Evolutionary conservation across 2,113 vertebrate species (phyloP), one percentile per base, ranked within the genome.

Genomic region (Baryphthengus martii): DNA sequence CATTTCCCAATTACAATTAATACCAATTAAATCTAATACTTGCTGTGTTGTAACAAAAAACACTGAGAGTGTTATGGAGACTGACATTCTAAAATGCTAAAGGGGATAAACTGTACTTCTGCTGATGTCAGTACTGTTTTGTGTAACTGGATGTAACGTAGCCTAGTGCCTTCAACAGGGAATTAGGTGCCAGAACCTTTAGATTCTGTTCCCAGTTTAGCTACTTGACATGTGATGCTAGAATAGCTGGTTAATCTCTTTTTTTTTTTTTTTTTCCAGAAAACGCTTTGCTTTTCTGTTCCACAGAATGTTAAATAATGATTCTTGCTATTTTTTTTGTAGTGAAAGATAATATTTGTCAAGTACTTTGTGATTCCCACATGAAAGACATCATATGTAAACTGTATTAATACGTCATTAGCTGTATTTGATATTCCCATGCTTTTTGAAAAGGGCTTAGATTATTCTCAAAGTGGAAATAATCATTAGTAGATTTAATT

Each of bases 61-160:
- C 71, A 85, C 40, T 53, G 66, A 47, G 58, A 67, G 42, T 95
- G 89, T 94, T 95, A 84, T 93, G 85, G 89, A 95, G 89, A 94
- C 88, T 96, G 94, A 91, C 72, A 63, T 90, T 95, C 74, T 96
- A 21, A 97, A 95, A 95, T 95, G 82, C 84, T 91, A 35, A 42
- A 85, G 61, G 91, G 93, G 94, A 96, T 96, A 94, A 97, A 97
- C 88, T 96, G 95, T 96, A 95, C 95, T 96, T 85, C 26, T 94
- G 74, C 87, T 96, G 81, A 95, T 93, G 96, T 96, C 96, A 94
- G 81, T 79, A 78, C 85, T 93, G 85, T 50, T 94, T 90, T 96
- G 75, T 96, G 11, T 90, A 88, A 93, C 71, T 88, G 62, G 14
- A 93, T 89, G 71, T 85, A 90, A 89, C 35, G 26, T 73, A 85